Conservation (phyloP, 1,140 invertebrate genomes). For the Microvelia longipes region DNA sequence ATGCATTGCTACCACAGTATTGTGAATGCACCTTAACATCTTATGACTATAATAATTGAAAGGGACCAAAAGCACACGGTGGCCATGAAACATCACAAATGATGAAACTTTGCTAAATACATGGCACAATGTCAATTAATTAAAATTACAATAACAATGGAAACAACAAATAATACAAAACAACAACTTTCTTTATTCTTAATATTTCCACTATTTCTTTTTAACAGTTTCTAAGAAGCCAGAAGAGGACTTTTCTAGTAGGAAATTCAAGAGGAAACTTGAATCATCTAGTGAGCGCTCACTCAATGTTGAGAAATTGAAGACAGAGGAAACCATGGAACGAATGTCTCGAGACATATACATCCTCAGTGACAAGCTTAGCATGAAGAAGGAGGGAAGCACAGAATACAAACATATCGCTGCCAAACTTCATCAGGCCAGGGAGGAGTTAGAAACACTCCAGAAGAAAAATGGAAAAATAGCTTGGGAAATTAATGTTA, state of each 20-base stretch:
- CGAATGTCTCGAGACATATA: constrained; percentile 47
- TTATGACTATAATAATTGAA: too few species aligned
- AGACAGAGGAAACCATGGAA: constrained; percentile 52
- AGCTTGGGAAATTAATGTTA: constrained; percentile 14
- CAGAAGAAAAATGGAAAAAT: constrained; percentile 44
- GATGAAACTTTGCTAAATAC: too few species aligned
- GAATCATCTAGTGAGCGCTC: constrained; percentile 39
- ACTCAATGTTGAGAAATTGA: constrained; percentile 55
- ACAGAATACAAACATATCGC: constrained; percentile 41
- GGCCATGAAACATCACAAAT: too few species aligned
- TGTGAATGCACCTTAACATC: too few species aligned
- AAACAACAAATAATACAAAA: too few species aligned
- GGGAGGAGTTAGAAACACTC: constrained; percentile 41
- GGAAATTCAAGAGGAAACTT: constrained; percentile 31
- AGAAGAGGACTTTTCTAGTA: not conserved
- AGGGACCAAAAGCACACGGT: too few species aligned
- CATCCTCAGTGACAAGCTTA: constrained; percentile 44
- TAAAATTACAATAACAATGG: too few species aligned
- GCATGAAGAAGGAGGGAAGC: constrained; percentile 38
- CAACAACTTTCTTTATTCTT: too few species aligned
- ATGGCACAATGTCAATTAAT: too few species aligned
- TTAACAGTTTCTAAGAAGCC: too few species aligned
- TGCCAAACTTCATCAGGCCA: constrained; percentile 40
- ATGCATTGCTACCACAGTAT: too few species aligned
- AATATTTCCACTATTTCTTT: too few species aligned